Evolutionary conservation across 2,113 vertebrate genomes (phyloP).

Genomic region (Malurus elegans): DNA sequence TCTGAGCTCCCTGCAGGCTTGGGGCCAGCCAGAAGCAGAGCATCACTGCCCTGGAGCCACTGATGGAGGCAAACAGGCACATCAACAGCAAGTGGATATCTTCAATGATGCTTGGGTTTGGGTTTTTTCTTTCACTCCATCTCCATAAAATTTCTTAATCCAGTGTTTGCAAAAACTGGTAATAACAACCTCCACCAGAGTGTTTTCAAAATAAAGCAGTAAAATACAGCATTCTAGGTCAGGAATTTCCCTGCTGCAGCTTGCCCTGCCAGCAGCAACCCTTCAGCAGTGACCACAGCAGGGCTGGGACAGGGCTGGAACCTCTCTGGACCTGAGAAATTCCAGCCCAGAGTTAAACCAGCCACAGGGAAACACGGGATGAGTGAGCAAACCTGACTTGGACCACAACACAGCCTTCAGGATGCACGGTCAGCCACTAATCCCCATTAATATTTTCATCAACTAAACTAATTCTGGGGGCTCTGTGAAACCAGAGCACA

Average conservation of each 20-base stretch:
- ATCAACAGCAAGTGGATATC: background rate
- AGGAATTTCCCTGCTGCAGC: background rate
- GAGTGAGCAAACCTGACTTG: background rate
- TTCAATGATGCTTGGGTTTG: background rate
- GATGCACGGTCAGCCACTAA: background rate
- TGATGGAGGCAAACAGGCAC: background rate
- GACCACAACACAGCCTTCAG: background rate
- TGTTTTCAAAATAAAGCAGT: background rate
- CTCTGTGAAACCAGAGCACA: slow-evolving; percentile 34
- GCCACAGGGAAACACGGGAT: rapidly evolving
- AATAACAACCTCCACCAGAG: rapidly evolving
- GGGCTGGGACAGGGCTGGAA: background rate
- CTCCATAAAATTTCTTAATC: background rate
- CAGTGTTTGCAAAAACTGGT: background rate
- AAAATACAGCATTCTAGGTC: background rate
- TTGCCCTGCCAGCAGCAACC: background rate
- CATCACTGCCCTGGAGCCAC: background rate
- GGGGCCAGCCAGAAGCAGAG: background rate
- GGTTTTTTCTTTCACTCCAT: background rate
- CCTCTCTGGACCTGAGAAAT: background rate
- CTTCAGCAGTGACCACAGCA: background rate
- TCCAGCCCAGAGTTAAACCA: background rate
- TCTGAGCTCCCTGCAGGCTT: rapidly evolving
- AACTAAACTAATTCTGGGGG: background rate
- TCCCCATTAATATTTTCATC: background rate